A percentile compares a stretch with the other conserved stretches of the same genome.
These are phyloP conservation scores for Passerina amoena DNA, from an alignment of 2,113 vertebrate species.

Conservation along the genomic window DNA sequence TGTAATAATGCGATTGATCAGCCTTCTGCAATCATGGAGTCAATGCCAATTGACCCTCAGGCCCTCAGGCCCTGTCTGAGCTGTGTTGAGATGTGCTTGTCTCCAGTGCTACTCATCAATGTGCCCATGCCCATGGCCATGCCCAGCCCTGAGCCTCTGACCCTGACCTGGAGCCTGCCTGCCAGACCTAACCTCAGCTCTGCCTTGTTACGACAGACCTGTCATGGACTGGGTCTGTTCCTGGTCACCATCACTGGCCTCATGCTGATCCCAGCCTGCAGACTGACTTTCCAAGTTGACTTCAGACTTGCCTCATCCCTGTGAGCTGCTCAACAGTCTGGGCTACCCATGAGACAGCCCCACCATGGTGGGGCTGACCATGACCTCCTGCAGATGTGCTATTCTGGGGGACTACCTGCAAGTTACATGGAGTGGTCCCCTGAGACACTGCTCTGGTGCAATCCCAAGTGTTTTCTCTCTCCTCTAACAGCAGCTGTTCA, in stretches of 20 bases:
- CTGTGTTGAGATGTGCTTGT: neutral
- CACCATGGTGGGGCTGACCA: accelerated
- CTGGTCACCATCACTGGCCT: neutral
- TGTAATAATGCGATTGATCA: too few species aligned
- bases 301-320: neutral
- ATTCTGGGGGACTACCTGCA: accelerated
- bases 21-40: too few species aligned
- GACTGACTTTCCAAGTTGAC: neutral
- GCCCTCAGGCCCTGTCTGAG: neutral
- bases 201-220: neutral
- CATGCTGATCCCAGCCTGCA: neutral
- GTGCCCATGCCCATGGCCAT: neutral
- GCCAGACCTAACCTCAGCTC: neutral
- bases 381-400: neutral
- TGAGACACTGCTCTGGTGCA: neutral
- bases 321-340: accelerated
- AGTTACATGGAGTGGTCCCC: neutral
- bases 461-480: neutral
- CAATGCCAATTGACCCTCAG: neutral
- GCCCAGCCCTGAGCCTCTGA: neutral
- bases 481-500: neutral
- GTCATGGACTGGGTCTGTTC: neutral
- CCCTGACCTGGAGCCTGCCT: neutral
- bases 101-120: neutral
- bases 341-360: neutral